Percentiles rank a stretch among this genome's conserved stretches.
Conservation (phyloP, 2,113 vertebrate species). For the Myiozetetes cayanensis region DNA sequence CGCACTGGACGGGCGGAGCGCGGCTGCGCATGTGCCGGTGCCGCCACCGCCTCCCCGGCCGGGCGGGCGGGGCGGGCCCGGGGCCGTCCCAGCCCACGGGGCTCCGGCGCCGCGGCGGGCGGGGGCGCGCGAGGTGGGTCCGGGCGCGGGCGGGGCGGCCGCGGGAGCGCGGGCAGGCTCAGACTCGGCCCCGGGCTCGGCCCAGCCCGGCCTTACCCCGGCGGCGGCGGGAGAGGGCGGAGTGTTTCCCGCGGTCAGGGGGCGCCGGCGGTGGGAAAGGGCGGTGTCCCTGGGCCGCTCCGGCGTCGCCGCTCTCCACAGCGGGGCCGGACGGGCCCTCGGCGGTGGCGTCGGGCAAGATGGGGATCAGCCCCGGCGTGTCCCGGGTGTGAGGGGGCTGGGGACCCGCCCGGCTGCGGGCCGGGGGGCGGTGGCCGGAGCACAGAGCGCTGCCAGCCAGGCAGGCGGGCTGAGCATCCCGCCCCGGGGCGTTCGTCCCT, state of each 20-base stretch:
- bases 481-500: background rate
- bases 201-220: too few species aligned
- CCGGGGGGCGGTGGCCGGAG: background rate
- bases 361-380: background rate
- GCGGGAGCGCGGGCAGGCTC: fast-evolving
- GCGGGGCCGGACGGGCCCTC: background rate
- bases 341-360: background rate
- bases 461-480: background rate
- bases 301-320: background rate
- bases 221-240: background rate
- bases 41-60: too few species aligned
- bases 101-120: background rate
- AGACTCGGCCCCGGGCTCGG: background rate
- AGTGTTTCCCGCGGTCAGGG: background rate
- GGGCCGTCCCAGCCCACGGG: too few species aligned
- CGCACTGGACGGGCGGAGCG: too few species aligned
- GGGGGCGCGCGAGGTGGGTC: background rate
- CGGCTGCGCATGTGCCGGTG: too few species aligned
- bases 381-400: background rate
- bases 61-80: too few species aligned
- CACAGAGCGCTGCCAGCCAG: background rate
- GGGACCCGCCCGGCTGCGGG: background rate
- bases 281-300: background rate
- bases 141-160: background rate
- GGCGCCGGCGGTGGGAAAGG: background rate